These are phyloP conservation scores for Potorous gilbertii DNA, from an alignment of 2,797 vertebrate genomes.

Conservation along the genomic window DNA sequence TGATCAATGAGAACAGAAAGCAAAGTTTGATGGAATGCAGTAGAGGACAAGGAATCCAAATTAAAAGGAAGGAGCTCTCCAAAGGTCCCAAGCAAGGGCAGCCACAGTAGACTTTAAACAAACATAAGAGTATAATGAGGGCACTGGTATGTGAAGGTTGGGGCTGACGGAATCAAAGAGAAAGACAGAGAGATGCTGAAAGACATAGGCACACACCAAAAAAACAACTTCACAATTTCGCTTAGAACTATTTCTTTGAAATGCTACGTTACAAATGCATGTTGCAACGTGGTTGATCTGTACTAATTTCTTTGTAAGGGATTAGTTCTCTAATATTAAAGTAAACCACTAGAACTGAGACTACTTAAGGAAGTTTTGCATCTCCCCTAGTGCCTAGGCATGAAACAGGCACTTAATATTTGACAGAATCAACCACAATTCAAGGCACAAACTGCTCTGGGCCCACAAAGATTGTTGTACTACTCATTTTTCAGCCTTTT, in stretches of 20 bases:
- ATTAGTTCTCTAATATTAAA: neutral
- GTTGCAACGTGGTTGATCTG: neutral
- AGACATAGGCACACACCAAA: neutral
- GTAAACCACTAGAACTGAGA: neutral
- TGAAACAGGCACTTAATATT: neutral
- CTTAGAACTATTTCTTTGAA: neutral
- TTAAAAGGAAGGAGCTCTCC: neutral
- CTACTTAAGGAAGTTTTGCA: neutral
- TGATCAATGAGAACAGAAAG: neutral
- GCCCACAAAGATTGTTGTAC: neutral
- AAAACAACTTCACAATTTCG: neutral
- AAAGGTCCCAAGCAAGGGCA: neutral
- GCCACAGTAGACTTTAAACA: neutral
- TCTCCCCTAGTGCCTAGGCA: neutral
- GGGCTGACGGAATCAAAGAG: neutral
- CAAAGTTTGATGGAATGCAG: neutral
- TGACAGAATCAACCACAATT: neutral
- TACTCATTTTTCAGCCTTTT: neutral
- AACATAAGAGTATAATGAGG: neutral
- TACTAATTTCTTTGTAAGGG: neutral
- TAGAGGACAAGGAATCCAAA: neutral
- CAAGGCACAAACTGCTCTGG: neutral
- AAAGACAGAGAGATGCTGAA: neutral
- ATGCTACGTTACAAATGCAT: neutral
- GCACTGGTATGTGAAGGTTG: neutral